These are phyloP conservation scores for Spisula subtruncata DNA, from an alignment of 2,888 invertebrate species.

Conservation along the genomic window DNA sequence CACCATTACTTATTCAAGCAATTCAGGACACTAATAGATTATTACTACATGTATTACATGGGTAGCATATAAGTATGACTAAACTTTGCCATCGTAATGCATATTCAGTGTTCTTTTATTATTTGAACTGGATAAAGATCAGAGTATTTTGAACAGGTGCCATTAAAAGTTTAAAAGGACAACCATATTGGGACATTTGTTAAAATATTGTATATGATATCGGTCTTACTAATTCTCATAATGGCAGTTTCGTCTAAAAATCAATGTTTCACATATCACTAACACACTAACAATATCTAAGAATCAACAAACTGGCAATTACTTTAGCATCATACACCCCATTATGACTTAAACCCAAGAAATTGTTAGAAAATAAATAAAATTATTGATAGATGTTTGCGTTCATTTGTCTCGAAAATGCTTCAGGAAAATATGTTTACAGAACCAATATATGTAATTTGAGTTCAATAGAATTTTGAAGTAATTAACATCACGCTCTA, in stretches of 20 bases:
- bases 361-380: not conserved
- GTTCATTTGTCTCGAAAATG: constrained; percentile 2
- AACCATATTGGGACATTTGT: no score
- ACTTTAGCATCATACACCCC: not conserved
- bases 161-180: no score
- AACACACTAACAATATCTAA: not conserved
- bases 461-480: no score
- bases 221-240: no score
- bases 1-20: not conserved
- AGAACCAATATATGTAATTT: no score
- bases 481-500: no score
- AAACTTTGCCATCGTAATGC: not conserved
- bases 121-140: not conserved
- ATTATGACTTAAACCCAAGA: not conserved
- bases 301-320: not conserved
- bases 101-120: not conserved
- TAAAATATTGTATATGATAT: no score
- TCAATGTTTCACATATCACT: not conserved
- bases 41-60: not conserved
- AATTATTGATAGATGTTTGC: not conserved
- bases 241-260: no score
- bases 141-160: not conserved
- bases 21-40: not conserved
- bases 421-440: not conserved
- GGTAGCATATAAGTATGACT: not conserved